Conservation (phyloP, 2,888 invertebrate species). For the Danaus chrysippus region DNA sequence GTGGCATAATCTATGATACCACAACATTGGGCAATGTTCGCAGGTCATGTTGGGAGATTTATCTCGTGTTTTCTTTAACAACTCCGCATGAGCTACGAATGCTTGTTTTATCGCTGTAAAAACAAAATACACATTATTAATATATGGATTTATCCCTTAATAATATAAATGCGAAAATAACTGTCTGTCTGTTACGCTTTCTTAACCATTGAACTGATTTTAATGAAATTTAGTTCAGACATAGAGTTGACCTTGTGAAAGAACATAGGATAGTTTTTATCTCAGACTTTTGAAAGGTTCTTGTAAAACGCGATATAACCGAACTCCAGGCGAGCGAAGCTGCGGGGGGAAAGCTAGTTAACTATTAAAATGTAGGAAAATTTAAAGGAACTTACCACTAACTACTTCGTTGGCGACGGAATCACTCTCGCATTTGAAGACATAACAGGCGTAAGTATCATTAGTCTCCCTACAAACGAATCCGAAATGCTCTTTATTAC, state of each 20-base stretch:
- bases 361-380: neutral
- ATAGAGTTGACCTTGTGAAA: too few species aligned
- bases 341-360: too few species aligned
- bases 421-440: slow-evolving; percentile 89
- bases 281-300: too few species aligned
- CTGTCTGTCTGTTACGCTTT: too few species aligned
- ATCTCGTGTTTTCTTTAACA: slow-evolving; percentile 77
- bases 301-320: too few species aligned
- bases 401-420: slow-evolving; percentile 90
- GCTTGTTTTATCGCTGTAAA: slow-evolving; percentile 87
- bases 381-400: slow-evolving; percentile 68
- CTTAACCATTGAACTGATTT: too few species aligned
- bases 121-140: slow-evolving; percentile 22
- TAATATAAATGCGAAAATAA: too few species aligned
- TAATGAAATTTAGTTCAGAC: too few species aligned
- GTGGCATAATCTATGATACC: slow-evolving; percentile 93
- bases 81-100: slow-evolving; percentile 79
- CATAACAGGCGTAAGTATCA: slow-evolving; percentile 87
- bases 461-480: slow-evolving; percentile 92
- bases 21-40: slow-evolving; percentile 96
- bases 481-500: slow-evolving; percentile 92
- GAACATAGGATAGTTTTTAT: too few species aligned
- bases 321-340: too few species aligned
- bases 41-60: slow-evolving; percentile 88
- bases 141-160: too few species aligned